phyloP scores from a whole-genome alignment of 1,140 invertebrate genomes.

The Callitettix versicolor region DNA sequence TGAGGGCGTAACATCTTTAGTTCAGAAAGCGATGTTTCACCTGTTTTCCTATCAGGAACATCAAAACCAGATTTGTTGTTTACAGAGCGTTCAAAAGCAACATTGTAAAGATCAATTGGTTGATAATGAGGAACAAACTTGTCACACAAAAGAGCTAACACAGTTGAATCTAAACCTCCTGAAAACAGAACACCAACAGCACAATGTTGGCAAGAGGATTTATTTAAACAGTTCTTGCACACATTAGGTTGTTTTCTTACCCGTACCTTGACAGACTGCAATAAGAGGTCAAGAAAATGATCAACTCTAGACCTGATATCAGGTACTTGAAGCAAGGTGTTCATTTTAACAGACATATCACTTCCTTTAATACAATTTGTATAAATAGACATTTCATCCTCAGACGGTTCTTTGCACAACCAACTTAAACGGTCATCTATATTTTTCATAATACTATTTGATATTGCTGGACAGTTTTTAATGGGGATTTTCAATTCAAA shows the following conservation, averaged over 20 bases:
- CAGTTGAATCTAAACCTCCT: constrained; percentile 87
- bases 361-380: neutral
- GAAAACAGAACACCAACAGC: constrained; percentile 85
- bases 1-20: constrained; percentile 55
- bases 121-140: constrained; percentile 54
- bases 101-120: constrained; percentile 90
- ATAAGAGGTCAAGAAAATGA: constrained; percentile 42
- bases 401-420: neutral
- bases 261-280: constrained; percentile 49
- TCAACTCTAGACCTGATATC: constrained; percentile 35
- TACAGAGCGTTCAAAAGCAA: constrained; percentile 67
- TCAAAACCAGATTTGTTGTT: constrained; percentile 31
- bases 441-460: neutral
- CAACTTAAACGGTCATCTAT: neutral
- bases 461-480: neutral
- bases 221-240: constrained; percentile 50
- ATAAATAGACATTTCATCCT: constrained; percentile 1
- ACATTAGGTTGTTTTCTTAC: constrained; percentile 49
- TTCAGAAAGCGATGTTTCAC: constrained; percentile 59
- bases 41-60: constrained; percentile 74
- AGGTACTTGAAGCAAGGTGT: constrained; percentile 26
- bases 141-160: constrained; percentile 71
- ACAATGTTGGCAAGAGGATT: constrained; percentile 47
- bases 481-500: neutral
- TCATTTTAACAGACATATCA: neutral